phyloP scores from a whole-genome alignment of 1,140 invertebrate species.

The Neodiprion pinetum region DNA sequence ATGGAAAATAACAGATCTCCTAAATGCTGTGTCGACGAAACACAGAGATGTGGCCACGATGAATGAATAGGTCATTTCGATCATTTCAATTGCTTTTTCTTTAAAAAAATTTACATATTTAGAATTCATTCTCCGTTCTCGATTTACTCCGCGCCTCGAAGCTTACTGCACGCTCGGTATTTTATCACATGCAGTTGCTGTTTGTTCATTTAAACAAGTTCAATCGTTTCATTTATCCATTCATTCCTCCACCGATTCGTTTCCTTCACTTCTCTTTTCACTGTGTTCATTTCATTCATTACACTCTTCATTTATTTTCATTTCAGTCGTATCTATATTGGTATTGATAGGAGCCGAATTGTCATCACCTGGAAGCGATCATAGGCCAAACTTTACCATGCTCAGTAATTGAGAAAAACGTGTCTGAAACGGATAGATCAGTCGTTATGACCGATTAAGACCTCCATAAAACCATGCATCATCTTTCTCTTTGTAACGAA shows the following conservation, averaged over 20 bases:
- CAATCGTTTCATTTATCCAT: neutral
- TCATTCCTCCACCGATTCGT: too few relatives aligned
- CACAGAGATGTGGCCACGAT: too few relatives aligned
- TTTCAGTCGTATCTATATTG: slow-evolving; percentile 3
- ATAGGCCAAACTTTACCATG: neutral
- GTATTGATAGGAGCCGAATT: slow-evolving; percentile 3
- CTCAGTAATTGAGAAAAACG: neutral
- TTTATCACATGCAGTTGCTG: neutral
- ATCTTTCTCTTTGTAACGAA: neutral
- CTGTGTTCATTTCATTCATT: neutral
- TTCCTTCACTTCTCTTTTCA: too few relatives aligned
- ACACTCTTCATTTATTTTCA: slow-evolving; percentile 2
- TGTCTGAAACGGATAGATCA: neutral
- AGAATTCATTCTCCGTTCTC: too few relatives aligned
- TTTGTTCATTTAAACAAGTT: neutral
- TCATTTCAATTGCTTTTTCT: too few relatives aligned
- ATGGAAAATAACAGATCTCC: too few relatives aligned
- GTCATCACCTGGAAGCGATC: neutral
- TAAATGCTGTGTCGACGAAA: too few relatives aligned
- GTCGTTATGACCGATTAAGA: neutral
- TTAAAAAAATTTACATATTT: too few relatives aligned
- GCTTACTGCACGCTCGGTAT: neutral
- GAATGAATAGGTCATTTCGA: too few relatives aligned
- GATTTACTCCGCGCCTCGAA: neutral
- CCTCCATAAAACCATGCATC: neutral